Percentiles rank a stretch among this genome's conserved stretches.
These are phyloP conservation scores for Limnephilus lunatus DNA, from an alignment of 2,888 invertebrate genomes.

Conservation along the genomic window DNA sequence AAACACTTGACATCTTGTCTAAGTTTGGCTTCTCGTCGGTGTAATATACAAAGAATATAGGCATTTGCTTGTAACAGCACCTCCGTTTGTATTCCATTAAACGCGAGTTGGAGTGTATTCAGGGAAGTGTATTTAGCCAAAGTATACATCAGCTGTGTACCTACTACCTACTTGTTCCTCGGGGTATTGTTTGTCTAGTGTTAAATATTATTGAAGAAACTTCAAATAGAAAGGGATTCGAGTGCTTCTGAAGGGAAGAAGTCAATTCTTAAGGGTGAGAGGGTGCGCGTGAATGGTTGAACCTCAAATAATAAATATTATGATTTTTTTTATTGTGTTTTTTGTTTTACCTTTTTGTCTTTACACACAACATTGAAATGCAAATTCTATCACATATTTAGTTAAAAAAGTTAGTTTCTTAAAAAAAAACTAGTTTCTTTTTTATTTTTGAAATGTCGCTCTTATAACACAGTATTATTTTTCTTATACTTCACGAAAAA, in stretches of 20 bases:
- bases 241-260: not conserved
- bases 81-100: slow-evolving; percentile 35
- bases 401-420: too few species aligned
- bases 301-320: not conserved
- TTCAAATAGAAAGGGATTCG: not conserved
- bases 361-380: too few species aligned
- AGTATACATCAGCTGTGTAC: not conserved
- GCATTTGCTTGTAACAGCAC: slow-evolving; percentile 22
- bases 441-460: too few species aligned
- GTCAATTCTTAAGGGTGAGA: not conserved
- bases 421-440: too few species aligned
- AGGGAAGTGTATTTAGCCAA: slow-evolving; percentile 31
- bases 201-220: slow-evolving; percentile 11
- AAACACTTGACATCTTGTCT: not conserved
- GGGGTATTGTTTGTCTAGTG: slow-evolving; percentile 17
- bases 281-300: not conserved
- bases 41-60: slow-evolving; percentile 33
- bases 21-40: not conserved
- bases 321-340: not conserved
- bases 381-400: too few species aligned
- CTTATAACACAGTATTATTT: too few species aligned
- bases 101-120: slow-evolving; percentile 16
- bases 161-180: not conserved
- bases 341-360: too few species aligned
- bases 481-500: too few species aligned